A percentile compares a stretch with the other conserved stretches of the same genome.
phyloP scores from a whole-genome alignment of 2,888 invertebrate species.

The Cephus spinipes region DNA sequence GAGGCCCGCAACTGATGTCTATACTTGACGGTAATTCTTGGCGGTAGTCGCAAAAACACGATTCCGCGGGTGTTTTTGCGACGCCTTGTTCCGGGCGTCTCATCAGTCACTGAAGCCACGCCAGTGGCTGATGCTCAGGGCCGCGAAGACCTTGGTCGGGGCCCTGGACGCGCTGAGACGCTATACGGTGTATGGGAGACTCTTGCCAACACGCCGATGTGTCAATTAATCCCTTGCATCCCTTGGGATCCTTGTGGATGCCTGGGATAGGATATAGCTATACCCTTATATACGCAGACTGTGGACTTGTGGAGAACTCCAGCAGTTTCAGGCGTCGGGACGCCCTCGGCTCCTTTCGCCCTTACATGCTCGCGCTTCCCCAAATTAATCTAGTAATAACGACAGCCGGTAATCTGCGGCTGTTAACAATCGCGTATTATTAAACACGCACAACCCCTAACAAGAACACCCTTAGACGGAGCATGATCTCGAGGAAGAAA shows the following conservation, averaged over 20 bases:
- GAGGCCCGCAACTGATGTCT: slow-evolving; percentile 36
- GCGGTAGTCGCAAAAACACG: slow-evolving; percentile 45
- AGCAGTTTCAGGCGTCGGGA: not conserved
- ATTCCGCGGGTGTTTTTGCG: slow-evolving; percentile 57
- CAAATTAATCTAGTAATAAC: slow-evolving; percentile 15
- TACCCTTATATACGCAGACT: not conserved
- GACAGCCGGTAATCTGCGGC: slow-evolving; percentile 8
- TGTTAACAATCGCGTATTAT: slow-evolving; percentile 11
- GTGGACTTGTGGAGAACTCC: not conserved
- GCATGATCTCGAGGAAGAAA: not conserved
- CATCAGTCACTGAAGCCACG: slow-evolving; percentile 60
- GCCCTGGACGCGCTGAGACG: not conserved
- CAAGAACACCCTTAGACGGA: not conserved
- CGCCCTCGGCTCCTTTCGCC: not conserved
- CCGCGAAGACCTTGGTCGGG: slow-evolving; percentile 2
- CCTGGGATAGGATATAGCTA: slow-evolving; percentile 15
- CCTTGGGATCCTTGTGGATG: slow-evolving; percentile 47
- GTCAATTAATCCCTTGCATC: slow-evolving; percentile 64
- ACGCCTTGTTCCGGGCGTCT: slow-evolving; percentile 58
- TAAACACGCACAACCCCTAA: not conserved
- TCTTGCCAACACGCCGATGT: slow-evolving; percentile 57
- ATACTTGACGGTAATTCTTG: slow-evolving; percentile 52
- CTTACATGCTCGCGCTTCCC: slow-evolving; percentile 9
- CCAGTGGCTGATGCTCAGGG: slow-evolving; percentile 32
- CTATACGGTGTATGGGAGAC: not conserved